Evolutionary conservation across 1,140 invertebrate genomes (phyloP).

Genomic region (Cephus cinctus): DNA sequence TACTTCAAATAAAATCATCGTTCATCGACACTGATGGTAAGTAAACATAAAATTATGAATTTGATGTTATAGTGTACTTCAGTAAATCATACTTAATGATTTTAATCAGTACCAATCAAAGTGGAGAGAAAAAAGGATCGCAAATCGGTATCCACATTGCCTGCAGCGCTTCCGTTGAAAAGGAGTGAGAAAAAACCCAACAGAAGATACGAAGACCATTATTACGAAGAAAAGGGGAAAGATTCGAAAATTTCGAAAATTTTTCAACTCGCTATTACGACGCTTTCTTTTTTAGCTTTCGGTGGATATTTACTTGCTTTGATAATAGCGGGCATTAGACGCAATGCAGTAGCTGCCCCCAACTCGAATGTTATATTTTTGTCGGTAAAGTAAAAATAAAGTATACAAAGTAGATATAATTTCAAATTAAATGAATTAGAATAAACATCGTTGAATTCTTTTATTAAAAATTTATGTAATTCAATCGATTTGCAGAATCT

Average conservation of each 20-base stretch:
- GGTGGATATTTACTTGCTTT: conserved; percentile 75
- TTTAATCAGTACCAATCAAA: too few relatives aligned
- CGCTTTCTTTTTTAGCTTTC: conserved; percentile 74
- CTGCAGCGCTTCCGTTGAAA: conserved; percentile 25
- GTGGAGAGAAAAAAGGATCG: not conserved
- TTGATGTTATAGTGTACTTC: not conserved
- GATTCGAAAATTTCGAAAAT: conserved; percentile 62
- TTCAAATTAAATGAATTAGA: too few relatives aligned
- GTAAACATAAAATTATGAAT: conserved; percentile 9
- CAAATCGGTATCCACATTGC: conserved; percentile 18
- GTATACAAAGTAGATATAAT: conserved; percentile 4
- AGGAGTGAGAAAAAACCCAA: conserved; percentile 29
- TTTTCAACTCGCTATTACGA: conserved; percentile 71
- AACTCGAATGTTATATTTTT: conserved; percentile 41
- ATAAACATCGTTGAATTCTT: too few relatives aligned
- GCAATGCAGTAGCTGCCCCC: conserved; percentile 33
- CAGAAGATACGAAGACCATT: conserved; percentile 56
- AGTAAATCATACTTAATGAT: conserved; percentile 8
- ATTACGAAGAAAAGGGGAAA: conserved; percentile 47
- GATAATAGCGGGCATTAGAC: conserved; percentile 68
- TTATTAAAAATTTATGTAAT: too few relatives aligned
- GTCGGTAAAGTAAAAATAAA: conserved; percentile 36
- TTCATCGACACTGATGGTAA: conserved; percentile 30
- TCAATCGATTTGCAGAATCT: conserved; percentile 36
- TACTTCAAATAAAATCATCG: conserved; percentile 53